Evolutionary conservation across 2,113 vertebrate genomes (phyloP), one percentile per base, ranked within the genome.

Genomic region (Silurus meridionalis): DNA sequence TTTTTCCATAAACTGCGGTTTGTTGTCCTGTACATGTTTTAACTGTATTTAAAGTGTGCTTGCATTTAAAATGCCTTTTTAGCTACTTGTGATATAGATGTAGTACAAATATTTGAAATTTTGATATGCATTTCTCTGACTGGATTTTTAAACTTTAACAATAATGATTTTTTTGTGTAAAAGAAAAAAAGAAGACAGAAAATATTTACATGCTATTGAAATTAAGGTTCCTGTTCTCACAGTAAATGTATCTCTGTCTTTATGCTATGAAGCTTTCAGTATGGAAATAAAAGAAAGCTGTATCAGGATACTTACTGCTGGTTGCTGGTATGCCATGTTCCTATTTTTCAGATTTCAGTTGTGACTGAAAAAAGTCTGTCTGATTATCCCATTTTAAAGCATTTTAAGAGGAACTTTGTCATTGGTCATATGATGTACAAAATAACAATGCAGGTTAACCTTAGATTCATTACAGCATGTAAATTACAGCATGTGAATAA

Each of bases 261-360:
- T 69, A 37, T 69, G 14, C 14, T 72, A 21, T 74, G 7, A 72
- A 6, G 37, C 9, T 48, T 46, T 72, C 37, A 48, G 8, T 48
- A 72, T 9, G 19, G 52, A 52, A 52, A 75, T 50, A 75, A 50
- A n/a, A 13, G 0, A 52, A 75, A 75, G n/a, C 21, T 21, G 5
- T 50, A 69, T n/a, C 1, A 53, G 58, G 19, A 46, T 4, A 83
- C 82, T 83, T 83, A 83, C 82, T 92, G 91, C 25, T 91, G 86
- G 60, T 88, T 91, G 86, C 55, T 88, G 82, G 83, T 85, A 86
- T 8, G 91, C 85, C 92, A 92, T 37, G 37, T 37, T 37, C 37
- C 37, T 2, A 37, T 92, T 46, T 58, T 53, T 0, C 15, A 50
- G 71, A 61, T 58, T 57, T 57, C 19, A 7, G 11, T 55, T 67